Conservation (phyloP, 2,797 vertebrate genomes). For the Rachycentron canadum region DNA sequence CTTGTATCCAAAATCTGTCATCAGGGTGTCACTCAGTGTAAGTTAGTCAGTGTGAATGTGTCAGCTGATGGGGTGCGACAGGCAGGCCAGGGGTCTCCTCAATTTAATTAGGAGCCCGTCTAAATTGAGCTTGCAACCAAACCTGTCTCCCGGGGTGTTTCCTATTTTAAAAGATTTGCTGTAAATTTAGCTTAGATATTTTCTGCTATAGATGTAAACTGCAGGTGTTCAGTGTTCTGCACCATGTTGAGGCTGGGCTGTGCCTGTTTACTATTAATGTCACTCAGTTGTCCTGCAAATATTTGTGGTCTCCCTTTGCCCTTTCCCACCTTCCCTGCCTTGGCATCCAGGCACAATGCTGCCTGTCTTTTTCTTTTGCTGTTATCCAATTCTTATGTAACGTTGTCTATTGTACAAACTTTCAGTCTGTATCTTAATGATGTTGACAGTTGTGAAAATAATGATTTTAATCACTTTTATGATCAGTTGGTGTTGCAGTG, state of each 20-base stretch:
- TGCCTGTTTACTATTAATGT: slow-evolving; percentile 29
- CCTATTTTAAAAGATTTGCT: slow-evolving; percentile 41
- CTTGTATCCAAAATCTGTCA: slow-evolving; percentile 61
- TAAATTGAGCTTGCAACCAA: slow-evolving; percentile 52
- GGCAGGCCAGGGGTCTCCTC: slow-evolving; percentile 54
- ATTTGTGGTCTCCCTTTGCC: slow-evolving; percentile 23
- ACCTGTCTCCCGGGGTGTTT: slow-evolving; percentile 36
- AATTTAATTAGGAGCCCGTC: slow-evolving; percentile 64
- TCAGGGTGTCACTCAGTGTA: slow-evolving; percentile 50
- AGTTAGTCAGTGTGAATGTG: slow-evolving; percentile 48
- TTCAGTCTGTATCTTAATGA: neutral
- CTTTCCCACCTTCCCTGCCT: neutral
- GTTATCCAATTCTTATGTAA: neutral
- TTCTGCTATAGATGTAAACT: slow-evolving; percentile 23
- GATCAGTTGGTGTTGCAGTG: neutral
- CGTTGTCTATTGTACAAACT: neutral
- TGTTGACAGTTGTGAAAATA: neutral
- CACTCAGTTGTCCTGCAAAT: slow-evolving; percentile 23
- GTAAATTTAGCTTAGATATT: slow-evolving; percentile 32
- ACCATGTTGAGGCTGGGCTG: slow-evolving; percentile 12
- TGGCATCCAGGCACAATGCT: neutral
- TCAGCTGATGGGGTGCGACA: slow-evolving; percentile 65
- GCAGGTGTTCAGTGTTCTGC: slow-evolving; percentile 21
- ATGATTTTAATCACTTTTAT: neutral
- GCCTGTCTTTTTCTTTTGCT: neutral